Base-by-base conservation (phyloP, 2,888 invertebrate genomes). In the Scaptomyza polygonia region DNA sequence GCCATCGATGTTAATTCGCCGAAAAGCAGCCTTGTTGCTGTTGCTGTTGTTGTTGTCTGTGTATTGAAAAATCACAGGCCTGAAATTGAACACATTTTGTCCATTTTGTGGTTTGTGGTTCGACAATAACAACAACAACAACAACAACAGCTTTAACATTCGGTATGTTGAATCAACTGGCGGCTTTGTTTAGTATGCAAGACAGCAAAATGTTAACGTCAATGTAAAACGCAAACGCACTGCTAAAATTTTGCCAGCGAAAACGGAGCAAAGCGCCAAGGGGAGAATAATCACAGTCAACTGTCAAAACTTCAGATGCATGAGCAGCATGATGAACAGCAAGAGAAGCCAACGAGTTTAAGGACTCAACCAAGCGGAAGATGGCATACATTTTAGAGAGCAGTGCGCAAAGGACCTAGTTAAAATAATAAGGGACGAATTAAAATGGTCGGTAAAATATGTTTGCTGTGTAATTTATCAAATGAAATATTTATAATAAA, bases 41-140 rank as follows among this genome's bases (percentile, higher is more conserved):
- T 7, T 49, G 48, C 8, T 70, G 53, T 8, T 66, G 51, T 32
- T 67, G 29, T 21, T 67, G 39, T 65, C 30, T 71, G 77, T 71
- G 77, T 82, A 83, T 81, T 83, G 86, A 85, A 83, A 83, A 83
- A 85, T 83, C 82, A 86, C 80, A 76, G 86, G 80, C 85, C 84
- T 79, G 69, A 84, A 84, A 84, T 80, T 86, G 87, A 83, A 85
- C 87, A 86, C 85, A 86, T 85, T 86, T 86, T 78, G 85, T 79
- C 80, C 85, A 86, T 85, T 83, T 82, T 86, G 85, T 68, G 85
- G 85, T 69, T 77, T 78, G 64, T 66, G 73, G 67, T 66, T 56
- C 69, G 59, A n/a, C 52, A 54, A 36, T 52, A 71, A 27, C 62
- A 62, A n/a, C 52, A 54, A 36, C 54, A 71, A 27, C 62, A 70